Conservation (phyloP, 2,888 invertebrate species). For the Amaurobius ferox region DNA sequence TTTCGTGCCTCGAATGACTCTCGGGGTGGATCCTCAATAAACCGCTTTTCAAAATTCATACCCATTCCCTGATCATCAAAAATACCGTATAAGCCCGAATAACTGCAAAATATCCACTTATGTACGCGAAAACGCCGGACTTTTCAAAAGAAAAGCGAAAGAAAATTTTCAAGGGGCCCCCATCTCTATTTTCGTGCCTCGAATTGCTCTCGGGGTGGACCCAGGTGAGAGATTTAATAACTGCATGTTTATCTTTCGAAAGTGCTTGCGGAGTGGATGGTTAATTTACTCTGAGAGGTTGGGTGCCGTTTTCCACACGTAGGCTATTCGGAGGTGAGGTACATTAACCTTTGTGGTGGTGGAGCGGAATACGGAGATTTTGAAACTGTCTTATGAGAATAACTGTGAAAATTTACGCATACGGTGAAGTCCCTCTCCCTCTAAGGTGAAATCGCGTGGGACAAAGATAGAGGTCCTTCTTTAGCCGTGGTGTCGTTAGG, state of each 20-base stretch:
- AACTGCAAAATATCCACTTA: not conserved
- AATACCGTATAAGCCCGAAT: not conserved
- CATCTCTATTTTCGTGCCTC: not conserved
- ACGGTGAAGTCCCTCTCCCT: too few relatives aligned
- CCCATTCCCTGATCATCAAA: not conserved
- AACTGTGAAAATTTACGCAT: too few relatives aligned
- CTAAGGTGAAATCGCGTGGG: too few relatives aligned
- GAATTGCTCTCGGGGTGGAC: not conserved
- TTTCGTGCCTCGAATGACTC: too few relatives aligned
- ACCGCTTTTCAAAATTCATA: too few relatives aligned
- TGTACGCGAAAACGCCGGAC: too few relatives aligned
- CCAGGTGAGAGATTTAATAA: constrained; percentile 18
- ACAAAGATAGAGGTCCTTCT: too few relatives aligned
- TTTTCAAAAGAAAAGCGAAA: not conserved
- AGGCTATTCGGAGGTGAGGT: not conserved
- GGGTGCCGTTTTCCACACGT: not conserved
- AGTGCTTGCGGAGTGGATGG: not conserved
- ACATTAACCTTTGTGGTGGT: not conserved
- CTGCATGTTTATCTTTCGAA: constrained; percentile 6
- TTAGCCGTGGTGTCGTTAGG: too few relatives aligned
- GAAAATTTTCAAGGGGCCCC: not conserved
- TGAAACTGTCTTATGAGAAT: too few relatives aligned
- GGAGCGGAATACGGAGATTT: too few relatives aligned
- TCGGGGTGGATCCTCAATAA: too few relatives aligned
- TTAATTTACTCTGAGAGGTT: not conserved